Percentiles rank a stretch among this genome's conserved stretches.
phyloP scores from a whole-genome alignment of 2,797 vertebrate species.

The Eleutherodactylus coqui region DNA sequence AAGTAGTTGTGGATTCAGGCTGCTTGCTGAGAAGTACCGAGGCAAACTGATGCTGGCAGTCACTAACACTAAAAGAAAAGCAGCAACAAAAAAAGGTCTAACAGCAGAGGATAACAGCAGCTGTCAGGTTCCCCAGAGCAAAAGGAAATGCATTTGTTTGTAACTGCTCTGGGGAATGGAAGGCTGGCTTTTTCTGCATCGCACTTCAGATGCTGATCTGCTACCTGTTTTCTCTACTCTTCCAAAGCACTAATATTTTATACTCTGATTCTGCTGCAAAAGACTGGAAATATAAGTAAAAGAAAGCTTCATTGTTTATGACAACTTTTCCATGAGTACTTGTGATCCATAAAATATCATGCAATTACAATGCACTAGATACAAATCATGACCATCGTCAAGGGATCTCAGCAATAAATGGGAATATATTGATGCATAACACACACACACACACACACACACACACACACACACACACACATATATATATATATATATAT shows the following conservation, averaged over 20 bases:
- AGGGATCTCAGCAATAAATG: neutral
- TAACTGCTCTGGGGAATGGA: constrained; percentile 39
- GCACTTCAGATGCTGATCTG: constrained; percentile 22
- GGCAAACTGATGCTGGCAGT: constrained; percentile 48
- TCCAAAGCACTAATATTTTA: constrained; percentile 30
- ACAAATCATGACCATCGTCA: neutral
- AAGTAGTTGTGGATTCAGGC: constrained; percentile 24
- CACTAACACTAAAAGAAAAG: constrained; percentile 42
- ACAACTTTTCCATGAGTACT: neutral
- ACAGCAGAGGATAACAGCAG: constrained; percentile 45
- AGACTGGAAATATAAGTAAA: neutral
- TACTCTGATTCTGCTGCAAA: constrained; percentile 13
- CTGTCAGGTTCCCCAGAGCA: constrained; percentile 50
- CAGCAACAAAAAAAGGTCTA: constrained; percentile 34
- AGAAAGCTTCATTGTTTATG: neutral
- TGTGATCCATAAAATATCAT: neutral
- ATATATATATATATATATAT: too few relatives aligned
- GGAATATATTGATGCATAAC: neutral
- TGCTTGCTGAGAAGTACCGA: constrained; percentile 11
- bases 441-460: too few relatives aligned
- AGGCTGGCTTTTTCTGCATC: constrained; percentile 42
- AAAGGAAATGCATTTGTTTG: constrained; percentile 57
- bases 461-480: too few relatives aligned
- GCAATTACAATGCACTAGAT: neutral
- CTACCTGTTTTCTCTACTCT: constrained; percentile 27